These are phyloP conservation scores for Noctua comes DNA, from an alignment of 2,888 invertebrate genomes.

Conservation along the genomic window DNA sequence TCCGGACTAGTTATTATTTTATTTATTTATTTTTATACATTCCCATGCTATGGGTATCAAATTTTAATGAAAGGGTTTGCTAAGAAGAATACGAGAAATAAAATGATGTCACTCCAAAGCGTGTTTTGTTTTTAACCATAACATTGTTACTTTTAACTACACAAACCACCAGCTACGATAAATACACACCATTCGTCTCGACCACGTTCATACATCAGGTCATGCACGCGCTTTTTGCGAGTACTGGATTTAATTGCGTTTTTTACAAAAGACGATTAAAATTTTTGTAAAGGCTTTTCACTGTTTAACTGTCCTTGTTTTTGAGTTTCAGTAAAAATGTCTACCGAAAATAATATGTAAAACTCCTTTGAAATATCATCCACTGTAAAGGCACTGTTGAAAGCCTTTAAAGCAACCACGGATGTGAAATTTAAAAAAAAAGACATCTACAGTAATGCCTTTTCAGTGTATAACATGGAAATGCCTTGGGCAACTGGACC, in stretches of 20 bases:
- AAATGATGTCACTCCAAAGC: no score
- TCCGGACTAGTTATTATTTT: no score
- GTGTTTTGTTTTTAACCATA: no score
- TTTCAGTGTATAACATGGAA: background rate
- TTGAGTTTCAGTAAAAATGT: background rate
- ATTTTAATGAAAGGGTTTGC: no score
- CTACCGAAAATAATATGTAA: background rate
- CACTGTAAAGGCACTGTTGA: no score
- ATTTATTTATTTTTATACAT: no score
- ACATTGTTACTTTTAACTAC: no score
- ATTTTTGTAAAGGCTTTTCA: background rate
- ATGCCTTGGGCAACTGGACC: background rate
- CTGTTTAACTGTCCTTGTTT: background rate
- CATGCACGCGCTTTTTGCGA: background rate
- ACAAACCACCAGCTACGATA: background rate
- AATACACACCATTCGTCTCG: background rate
- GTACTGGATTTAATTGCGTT: background rate
- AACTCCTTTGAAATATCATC: background rate
- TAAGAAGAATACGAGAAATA: no score
- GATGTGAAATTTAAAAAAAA: background rate
- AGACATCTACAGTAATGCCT: background rate
- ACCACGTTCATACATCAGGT: background rate
- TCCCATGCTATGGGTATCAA: no score
- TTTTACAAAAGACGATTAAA: background rate
- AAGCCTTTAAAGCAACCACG: background rate